Evolutionary conservation across 2,797 vertebrate species (phyloP), one percentile per base, ranked within the genome.

Genomic region (Cryptoprocta ferox): DNA sequence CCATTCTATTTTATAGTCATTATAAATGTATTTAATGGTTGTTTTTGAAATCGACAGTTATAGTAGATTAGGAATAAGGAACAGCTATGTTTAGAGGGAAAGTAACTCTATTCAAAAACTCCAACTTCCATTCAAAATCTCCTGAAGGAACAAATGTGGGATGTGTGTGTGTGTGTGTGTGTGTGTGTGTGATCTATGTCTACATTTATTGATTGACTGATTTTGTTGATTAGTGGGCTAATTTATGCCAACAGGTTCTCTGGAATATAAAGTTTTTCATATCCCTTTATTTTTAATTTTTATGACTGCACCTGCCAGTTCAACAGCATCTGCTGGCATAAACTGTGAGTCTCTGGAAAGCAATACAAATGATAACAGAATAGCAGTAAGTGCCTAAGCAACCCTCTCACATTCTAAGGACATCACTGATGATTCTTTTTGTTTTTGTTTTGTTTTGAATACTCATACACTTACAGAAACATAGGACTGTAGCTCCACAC

Each of bases 381-480:
- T 13, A 91, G 11, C 2, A 48, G 61, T 80, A 9, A 28, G 5
- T 73, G 28, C 86, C 59, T 26, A 93, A 42, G 65, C 39, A 95
- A n/a, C 10, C 18, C 32, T 90, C 28, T 97, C 9, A 50, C 13
- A 61, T 53, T 19, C 42, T 3, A 30, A 85, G 28, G 53, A 65
- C 32, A 39, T 16, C 11, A 37, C 0, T 48, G 19, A 73, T 32
- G 6, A 8, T 94, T 71, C 37, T 79, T 50, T 48, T 79, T 76
- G 21, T 79, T 76, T 81, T 85, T 53, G 53, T 45, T 86, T 91
- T 84, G 45, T 71, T 94, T 96, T 79, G 32, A 75, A 45, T 82
- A 85, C 53, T 95, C 30, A 30, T 19, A 80, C 8, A 80, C 3
- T 39, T 45, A 73, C 39, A 93, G n/a, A 85, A 71, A 87, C 12